phyloP scores from a whole-genome alignment of 2,888 invertebrate genomes.

The Cyrtodaria siliqua region DNA sequence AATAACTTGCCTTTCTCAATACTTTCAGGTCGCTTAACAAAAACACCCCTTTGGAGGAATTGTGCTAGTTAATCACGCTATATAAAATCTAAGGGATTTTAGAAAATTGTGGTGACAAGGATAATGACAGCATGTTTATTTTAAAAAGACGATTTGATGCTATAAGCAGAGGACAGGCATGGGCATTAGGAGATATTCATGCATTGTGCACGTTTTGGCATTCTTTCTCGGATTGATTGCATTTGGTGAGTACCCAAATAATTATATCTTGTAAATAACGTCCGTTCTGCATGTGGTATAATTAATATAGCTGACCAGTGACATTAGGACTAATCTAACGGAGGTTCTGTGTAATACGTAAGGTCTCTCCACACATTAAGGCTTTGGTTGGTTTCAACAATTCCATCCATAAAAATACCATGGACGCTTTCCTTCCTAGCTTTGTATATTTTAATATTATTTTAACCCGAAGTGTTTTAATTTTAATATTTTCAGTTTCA shows the following conservation, averaged over 20 bases:
- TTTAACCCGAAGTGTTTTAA: too few species aligned
- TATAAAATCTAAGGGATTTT: constrained; percentile 30
- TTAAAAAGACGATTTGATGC: constrained; percentile 49
- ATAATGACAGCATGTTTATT: constrained; percentile 64
- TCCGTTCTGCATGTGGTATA: too few species aligned
- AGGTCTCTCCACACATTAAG: too few species aligned
- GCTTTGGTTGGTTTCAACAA: too few species aligned
- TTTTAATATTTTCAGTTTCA: too few species aligned
- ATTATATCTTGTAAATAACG: too few species aligned
- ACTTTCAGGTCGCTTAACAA: not conserved
- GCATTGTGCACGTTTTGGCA: constrained; percentile 54
- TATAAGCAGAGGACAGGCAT: constrained; percentile 59
- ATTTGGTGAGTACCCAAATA: constrained; percentile 32
- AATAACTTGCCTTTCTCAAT: not conserved
- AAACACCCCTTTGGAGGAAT: not conserved
- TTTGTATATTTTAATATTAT: too few species aligned
- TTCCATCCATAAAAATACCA: too few species aligned
- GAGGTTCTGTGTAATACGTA: too few species aligned
- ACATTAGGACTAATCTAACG: too few species aligned
- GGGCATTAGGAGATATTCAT: constrained; percentile 54
- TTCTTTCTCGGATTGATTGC: constrained; percentile 50
- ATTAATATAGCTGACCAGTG: too few species aligned
- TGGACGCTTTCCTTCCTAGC: too few species aligned
- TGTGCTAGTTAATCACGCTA: not conserved
- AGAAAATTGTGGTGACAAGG: constrained; percentile 18